phyloP scores from a whole-genome alignment of 2,113 vertebrate species.

The Colinus virginianus region DNA sequence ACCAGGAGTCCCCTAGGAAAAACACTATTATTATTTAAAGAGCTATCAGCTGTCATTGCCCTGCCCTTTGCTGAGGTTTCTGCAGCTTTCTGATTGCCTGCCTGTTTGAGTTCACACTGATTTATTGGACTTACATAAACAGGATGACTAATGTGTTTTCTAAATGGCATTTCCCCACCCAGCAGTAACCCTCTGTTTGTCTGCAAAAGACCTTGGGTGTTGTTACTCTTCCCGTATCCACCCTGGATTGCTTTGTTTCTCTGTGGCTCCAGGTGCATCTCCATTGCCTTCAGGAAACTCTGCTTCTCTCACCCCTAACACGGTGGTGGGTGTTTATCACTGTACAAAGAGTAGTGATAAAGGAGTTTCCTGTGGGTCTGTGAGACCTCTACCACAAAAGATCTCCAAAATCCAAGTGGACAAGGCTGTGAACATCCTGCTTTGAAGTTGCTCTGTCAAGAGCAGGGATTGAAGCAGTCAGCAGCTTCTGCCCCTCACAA shows the following conservation, averaged over 20 bases:
- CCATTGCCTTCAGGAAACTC: background rate
- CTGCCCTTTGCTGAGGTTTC: constrained; percentile 12
- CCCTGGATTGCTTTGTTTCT: background rate
- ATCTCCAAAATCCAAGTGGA: background rate
- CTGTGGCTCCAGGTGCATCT: background rate
- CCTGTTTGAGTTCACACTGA: background rate
- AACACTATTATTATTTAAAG: constrained; percentile 54
- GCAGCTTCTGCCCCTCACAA: background rate
- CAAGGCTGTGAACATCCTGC: background rate
- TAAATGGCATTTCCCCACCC: background rate
- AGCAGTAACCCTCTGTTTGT: background rate
- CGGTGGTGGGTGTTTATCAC: background rate
- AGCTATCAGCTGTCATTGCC: constrained; percentile 43
- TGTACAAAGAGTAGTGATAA: background rate
- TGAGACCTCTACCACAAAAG: background rate
- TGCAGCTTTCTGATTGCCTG: constrained; percentile 14
- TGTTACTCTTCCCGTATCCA: background rate
- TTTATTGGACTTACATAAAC: constrained; percentile 12
- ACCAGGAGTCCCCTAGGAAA: constrained; percentile 4
- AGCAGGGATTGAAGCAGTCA: background rate
- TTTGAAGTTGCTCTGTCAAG: background rate
- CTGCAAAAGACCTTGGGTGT: rapidly evolving
- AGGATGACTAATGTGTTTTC: constrained; percentile 17
- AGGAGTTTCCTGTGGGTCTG: background rate
- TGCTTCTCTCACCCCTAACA: background rate